Conservation (phyloP, 2,113 vertebrate genomes). For the Clupea harengus region DNA sequence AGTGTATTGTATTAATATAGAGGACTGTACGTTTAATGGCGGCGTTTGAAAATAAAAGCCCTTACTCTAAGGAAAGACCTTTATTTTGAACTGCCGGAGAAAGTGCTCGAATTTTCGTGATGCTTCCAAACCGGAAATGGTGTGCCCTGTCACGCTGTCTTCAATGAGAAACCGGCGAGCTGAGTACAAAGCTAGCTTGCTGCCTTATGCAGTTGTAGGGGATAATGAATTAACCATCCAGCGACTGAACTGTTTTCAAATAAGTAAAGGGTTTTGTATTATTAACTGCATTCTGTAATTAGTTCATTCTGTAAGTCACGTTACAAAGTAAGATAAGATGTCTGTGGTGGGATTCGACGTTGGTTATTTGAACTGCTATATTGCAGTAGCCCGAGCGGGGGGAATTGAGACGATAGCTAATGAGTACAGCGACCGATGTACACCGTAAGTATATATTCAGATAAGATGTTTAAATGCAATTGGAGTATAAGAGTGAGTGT, state of each 20-base stretch:
- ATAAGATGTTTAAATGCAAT: not conserved
- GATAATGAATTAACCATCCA: conserved; percentile 20
- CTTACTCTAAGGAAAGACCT: not conserved
- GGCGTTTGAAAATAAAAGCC: no score
- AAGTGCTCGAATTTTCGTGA: conserved; percentile 17
- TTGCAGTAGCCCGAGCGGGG: conserved; percentile 92
- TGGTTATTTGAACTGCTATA: conserved; percentile 93
- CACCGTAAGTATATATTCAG: conserved; percentile 80
- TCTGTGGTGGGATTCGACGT: conserved; percentile 95
- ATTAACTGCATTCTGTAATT: conserved; percentile 22
- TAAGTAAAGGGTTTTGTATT: conserved; percentile 3
- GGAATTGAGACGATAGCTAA: conserved; percentile 96
- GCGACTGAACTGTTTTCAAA: not conserved
- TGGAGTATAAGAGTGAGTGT: not conserved
- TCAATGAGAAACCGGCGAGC: conserved; percentile 18
- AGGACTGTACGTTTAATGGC: no score
- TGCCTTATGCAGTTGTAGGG: not conserved
- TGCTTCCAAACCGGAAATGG: conserved; percentile 7
- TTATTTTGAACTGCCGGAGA: conserved; percentile 2
- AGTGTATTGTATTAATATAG: no score
- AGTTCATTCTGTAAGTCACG: not conserved
- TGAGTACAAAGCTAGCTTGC: not conserved
- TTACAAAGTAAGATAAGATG: conserved; percentile 70
- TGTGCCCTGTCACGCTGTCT: conserved; percentile 2
- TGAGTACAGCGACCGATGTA: conserved; percentile 94